Percentiles rank a stretch among this genome's conserved stretches.
Evolutionary conservation across 1,140 invertebrate genomes (phyloP).

Genomic region (Lepidostoma basale): DNA sequence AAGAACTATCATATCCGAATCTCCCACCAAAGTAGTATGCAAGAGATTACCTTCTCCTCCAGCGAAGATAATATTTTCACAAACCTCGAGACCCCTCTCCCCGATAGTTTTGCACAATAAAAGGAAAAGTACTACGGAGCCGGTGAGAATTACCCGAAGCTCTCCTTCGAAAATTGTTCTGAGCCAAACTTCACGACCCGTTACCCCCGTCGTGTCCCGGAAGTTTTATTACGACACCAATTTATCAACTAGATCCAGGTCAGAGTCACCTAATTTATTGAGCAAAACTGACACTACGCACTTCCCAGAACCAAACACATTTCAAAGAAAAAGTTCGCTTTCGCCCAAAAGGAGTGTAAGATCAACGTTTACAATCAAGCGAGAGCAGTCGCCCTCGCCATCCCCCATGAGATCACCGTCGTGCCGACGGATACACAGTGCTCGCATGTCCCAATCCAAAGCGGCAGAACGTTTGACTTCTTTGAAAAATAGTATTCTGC

Average conservation of each 20-base stretch:
- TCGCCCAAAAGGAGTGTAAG: slow-evolving; percentile 48
- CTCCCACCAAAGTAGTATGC: slow-evolving; percentile 44
- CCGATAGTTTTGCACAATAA: slow-evolving; percentile 47
- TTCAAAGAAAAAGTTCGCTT: slow-evolving; percentile 11
- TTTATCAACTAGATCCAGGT: slow-evolving; percentile 32
- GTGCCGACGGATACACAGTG: slow-evolving; percentile 66
- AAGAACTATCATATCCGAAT: slow-evolving; percentile 28
- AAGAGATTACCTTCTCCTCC: slow-evolving; percentile 48
- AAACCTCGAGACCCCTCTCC: slow-evolving; percentile 53
- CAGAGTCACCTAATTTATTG: slow-evolving; percentile 35
- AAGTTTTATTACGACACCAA: slow-evolving; percentile 27
- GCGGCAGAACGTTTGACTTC: slow-evolving; percentile 39
- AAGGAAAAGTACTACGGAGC: slow-evolving; percentile 41
- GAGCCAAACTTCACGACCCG: slow-evolving; percentile 47
- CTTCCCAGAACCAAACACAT: slow-evolving; percentile 17
- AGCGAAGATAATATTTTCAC: slow-evolving; percentile 53
- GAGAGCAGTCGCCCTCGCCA: slow-evolving; percentile 59
- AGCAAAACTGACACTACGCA: slow-evolving; percentile 20
- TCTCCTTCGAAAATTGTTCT: slow-evolving; percentile 52
- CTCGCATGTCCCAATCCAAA: slow-evolving; percentile 53
- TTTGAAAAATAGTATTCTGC: slow-evolving; percentile 54
- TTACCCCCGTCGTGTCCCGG: slow-evolving; percentile 42
- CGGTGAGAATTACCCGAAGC: slow-evolving; percentile 18
- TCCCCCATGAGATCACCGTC: slow-evolving; percentile 69
- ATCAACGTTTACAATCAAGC: slow-evolving; percentile 47